Evolutionary conservation across 2,113 vertebrate species (phyloP).

Genomic region (Nanger granti): DNA sequence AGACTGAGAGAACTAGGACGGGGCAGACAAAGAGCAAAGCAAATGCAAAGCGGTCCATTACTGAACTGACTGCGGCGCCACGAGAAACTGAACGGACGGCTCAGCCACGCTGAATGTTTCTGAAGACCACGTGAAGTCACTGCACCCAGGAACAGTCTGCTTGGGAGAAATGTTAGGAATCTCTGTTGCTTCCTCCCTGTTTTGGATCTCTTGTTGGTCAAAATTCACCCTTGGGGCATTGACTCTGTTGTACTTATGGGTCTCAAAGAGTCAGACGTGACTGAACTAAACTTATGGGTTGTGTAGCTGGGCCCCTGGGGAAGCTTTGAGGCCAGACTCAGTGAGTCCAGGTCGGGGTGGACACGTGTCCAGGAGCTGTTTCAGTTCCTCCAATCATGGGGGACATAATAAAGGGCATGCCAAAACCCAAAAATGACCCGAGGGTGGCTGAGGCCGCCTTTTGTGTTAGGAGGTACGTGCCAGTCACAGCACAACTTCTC

Average conservation of each 20-base stretch:
- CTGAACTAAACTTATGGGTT: neutral
- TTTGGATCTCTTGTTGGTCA: neutral
- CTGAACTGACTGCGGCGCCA: neutral
- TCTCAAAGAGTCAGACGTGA: neutral
- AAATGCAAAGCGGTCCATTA: accelerated
- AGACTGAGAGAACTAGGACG: neutral
- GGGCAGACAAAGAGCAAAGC: neutral
- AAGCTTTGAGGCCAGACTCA: neutral
- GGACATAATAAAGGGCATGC: too few species aligned
- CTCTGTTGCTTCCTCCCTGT: neutral
- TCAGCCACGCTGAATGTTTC: accelerated
- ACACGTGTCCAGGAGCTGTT: accelerated
- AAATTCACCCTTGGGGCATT: neutral
- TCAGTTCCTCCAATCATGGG: neutral
- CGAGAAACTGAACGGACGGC: accelerated
- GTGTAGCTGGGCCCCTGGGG: neutral
- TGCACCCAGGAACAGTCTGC: neutral
- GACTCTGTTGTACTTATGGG: accelerated
- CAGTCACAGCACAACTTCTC: too few species aligned
- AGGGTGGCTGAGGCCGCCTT: neutral
- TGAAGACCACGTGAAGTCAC: neutral
- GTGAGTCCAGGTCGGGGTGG: neutral
- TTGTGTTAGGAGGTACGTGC: neutral
- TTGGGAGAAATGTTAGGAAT: neutral
- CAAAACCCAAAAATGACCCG: neutral